Evolutionary conservation across 2,113 vertebrate species (phyloP), one percentile per base, ranked within the genome.

Genomic region (Cyphomyrus plagiostoma): DNA sequence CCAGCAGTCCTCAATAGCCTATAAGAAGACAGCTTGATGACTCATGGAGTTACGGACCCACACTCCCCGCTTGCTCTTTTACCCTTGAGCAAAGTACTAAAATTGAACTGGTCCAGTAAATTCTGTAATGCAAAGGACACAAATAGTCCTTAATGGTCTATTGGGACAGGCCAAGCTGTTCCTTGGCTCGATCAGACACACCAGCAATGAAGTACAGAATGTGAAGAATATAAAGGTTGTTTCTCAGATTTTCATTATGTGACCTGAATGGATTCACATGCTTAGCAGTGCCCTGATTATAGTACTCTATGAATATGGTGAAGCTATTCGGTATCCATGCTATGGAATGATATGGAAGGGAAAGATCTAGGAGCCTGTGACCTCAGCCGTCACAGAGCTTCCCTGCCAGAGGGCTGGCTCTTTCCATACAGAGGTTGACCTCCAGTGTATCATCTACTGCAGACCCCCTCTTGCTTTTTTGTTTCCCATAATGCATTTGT

Each of bases 401-500:
- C 15, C 46, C 26, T 53, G n/a, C 49, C 13, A 2, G 26, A 46
- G 2, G 15, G 45, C n/a, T 7, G 23, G 30, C 35, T 42, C 10
- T 45, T 80, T 21, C 46, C 46, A 83, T 30, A 93, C 89, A 90
- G 91, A 92, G 93, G 91, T 89, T 91, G 92, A 52, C 91, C 89
- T 93, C 93, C 56, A 62, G 86, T 90, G 90, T 90, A 53, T 92
- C 95, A 95, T 95, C 94, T 96, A 95, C 94, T 95, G 94, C 93
- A 94, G 95, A 95, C 95, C 94, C 93, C 21, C 13, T 92, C 89
- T 91, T 92, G 87, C 88, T 91, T 90, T 95, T 95, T 95, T 95
- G 94, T 95, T 96, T 96, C 95, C 95, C 94, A 95, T 93, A 93
- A 92, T 94, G 94, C 92, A 92, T 93, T 94, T 95, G 30, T 2